Percentiles rank a stretch among this genome's conserved stretches.
These are phyloP conservation scores for Cancer borealis DNA, from an alignment of 2,888 invertebrate species.

Conservation along the genomic window DNA sequence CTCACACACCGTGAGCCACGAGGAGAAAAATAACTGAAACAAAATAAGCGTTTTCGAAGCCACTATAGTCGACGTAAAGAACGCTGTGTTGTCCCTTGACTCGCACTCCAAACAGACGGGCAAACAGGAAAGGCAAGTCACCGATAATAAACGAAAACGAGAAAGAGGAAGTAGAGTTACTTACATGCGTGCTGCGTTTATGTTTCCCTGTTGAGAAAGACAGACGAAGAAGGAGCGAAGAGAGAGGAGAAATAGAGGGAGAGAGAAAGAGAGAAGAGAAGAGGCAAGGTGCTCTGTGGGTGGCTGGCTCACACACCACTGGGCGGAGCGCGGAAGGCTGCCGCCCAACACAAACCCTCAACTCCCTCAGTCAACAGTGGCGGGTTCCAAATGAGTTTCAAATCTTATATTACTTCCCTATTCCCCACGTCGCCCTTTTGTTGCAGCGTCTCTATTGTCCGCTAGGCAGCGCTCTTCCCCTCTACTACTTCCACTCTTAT, in stretches of 20 bases:
- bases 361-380: constrained; percentile 32
- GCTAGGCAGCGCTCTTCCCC: background rate
- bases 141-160: background rate
- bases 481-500: background rate
- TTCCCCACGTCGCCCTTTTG: background rate
- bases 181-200: background rate
- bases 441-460: constrained; percentile 5
- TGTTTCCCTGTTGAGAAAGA: constrained; percentile 29
- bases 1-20: background rate
- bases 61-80: background rate
- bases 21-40: background rate
- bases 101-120: background rate
- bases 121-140: background rate
- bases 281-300: background rate
- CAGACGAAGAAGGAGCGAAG: constrained; percentile 28
- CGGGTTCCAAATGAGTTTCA: constrained; percentile 30
- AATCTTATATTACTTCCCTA: background rate
- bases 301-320: background rate
- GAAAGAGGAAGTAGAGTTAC: background rate
- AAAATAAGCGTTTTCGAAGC: background rate
- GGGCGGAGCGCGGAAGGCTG: background rate
- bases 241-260: constrained; percentile 4
- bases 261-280: constrained; percentile 12
- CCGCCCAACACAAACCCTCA: constrained; percentile 15
- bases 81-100: background rate